A percentile compares a stretch with the other conserved stretches of the same genome.
Conservation (phyloP, 2,888 invertebrate genomes). For the Vandiemenella viatica region DNA sequence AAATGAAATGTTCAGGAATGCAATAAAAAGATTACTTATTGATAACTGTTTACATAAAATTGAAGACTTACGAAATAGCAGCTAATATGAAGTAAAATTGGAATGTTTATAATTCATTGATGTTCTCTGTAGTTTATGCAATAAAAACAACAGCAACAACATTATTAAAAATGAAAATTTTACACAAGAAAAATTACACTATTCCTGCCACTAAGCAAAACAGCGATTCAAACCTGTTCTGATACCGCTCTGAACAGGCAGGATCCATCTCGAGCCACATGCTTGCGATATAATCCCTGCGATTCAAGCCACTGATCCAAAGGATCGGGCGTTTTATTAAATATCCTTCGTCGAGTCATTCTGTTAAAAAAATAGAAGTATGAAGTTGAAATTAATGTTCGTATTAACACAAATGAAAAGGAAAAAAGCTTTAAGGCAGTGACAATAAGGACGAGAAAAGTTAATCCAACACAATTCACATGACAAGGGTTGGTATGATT, state of each 20-base stretch:
- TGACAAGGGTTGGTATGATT: too few relatives aligned
- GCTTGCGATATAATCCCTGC: slow-evolving; percentile 71
- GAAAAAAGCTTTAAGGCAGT: too few relatives aligned
- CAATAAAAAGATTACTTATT: too few relatives aligned
- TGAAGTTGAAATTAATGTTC: too few relatives aligned
- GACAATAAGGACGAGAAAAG: too few relatives aligned
- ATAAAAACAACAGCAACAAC: neutral
- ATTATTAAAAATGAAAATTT: neutral
- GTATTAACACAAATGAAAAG: too few relatives aligned
- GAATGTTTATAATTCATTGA: neutral
- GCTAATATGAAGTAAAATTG: too few relatives aligned
- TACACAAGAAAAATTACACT: neutral
- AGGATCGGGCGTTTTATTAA: slow-evolving; percentile 18
- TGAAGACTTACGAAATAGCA: too few relatives aligned
- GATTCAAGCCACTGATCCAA: slow-evolving; percentile 65
- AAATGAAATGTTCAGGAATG: too few relatives aligned
- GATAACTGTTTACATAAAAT: too few relatives aligned
- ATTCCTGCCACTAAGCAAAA: neutral
- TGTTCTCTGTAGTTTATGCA: too few relatives aligned
- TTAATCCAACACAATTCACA: too few relatives aligned
- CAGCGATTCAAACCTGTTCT: slow-evolving; percentile 52
- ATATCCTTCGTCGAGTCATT: slow-evolving; percentile 11
- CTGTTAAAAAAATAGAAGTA: neutral
- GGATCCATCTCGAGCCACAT: slow-evolving; percentile 74
- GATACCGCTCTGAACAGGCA: slow-evolving; percentile 79